phyloP scores from a whole-genome alignment of 1,140 invertebrate genomes.

The Heliconius congener region DNA sequence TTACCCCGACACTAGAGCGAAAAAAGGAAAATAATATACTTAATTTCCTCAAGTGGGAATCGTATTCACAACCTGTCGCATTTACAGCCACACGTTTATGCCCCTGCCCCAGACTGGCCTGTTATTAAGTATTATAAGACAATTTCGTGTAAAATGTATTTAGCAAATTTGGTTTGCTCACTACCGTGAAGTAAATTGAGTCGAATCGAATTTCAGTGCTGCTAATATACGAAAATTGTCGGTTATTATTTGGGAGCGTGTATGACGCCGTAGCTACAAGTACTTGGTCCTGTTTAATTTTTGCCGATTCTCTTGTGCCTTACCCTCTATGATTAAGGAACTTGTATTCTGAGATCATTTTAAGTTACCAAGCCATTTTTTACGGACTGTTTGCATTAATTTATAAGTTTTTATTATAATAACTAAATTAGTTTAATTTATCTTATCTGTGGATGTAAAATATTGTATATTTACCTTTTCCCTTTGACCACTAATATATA shows the following conservation, averaged over 20 bases:
- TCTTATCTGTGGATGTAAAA: background rate
- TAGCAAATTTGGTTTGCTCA: slow-evolving; percentile 59
- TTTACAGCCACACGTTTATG: no score
- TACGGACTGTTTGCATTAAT: background rate
- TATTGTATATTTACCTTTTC: slow-evolving; percentile 28
- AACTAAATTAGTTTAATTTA: background rate
- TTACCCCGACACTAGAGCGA: no score
- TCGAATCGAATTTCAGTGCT: slow-evolving; percentile 39
- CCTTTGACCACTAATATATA: slow-evolving; percentile 28
- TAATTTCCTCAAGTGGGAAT: no score
- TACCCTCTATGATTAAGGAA: slow-evolving; percentile 12
- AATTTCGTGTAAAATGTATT: slow-evolving; percentile 49
- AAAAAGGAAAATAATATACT: no score
- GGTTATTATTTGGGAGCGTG: slow-evolving; percentile 55
- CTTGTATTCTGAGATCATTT: background rate
- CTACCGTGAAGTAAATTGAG: slow-evolving; percentile 60
- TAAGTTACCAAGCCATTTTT: background rate
- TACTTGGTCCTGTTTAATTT: slow-evolving; percentile 13
- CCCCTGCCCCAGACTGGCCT: no score
- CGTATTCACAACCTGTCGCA: no score
- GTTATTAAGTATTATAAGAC: slow-evolving; percentile 42
- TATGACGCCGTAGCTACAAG: slow-evolving; percentile 50
- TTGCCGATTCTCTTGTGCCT: background rate
- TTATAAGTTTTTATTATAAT: background rate
- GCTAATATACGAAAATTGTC: slow-evolving; percentile 49